Percentiles rank a stretch among this genome's conserved stretches.
phyloP scores from a whole-genome alignment of 2,113 vertebrate species.

The Australoheros scitulus region DNA sequence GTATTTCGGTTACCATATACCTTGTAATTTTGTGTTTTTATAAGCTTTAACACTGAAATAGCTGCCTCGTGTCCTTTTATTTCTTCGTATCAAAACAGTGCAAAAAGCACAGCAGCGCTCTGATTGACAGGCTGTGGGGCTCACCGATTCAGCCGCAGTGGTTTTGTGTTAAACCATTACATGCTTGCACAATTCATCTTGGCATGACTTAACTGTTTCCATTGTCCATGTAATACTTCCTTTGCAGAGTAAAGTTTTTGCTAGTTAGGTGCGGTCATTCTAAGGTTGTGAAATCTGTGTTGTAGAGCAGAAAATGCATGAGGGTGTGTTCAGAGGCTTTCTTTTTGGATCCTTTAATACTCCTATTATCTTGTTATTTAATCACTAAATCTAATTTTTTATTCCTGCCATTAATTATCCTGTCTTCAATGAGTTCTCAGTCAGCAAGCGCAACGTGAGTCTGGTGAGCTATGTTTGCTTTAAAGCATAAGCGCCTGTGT shows the following conservation, averaged over 20 bases:
- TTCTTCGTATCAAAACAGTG: slow-evolving; percentile 46
- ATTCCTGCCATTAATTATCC: neutral
- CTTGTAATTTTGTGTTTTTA: slow-evolving; percentile 54
- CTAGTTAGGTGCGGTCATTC: slow-evolving; percentile 60
- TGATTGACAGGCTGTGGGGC: slow-evolving; percentile 25
- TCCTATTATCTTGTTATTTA: slow-evolving; percentile 15
- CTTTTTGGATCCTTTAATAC: slow-evolving; percentile 32
- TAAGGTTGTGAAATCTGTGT: slow-evolving; percentile 46
- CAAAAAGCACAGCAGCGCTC: slow-evolving; percentile 9
- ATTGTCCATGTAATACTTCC: slow-evolving; percentile 48
- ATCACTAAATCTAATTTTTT: slow-evolving; percentile 17
- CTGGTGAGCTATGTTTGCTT: neutral
- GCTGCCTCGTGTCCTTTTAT: slow-evolving; percentile 29
- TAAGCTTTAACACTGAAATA: slow-evolving; percentile 24
- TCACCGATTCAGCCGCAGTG: slow-evolving; percentile 10
- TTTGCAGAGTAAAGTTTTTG: slow-evolving; percentile 34
- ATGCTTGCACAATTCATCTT: slow-evolving; percentile 54
- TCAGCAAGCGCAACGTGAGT: neutral
- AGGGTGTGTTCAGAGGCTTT: slow-evolving; percentile 29
- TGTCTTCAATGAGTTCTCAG: slow-evolving; percentile 7
- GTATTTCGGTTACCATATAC: slow-evolving; percentile 21
- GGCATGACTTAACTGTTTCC: slow-evolving; percentile 43
- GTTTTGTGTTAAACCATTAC: slow-evolving; percentile 72
- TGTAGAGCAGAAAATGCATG: slow-evolving; percentile 13
- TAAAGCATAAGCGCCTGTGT: slow-evolving; percentile 5